These are phyloP conservation scores for Meteorus cinctellus DNA, from an alignment of 2,888 invertebrate species.

Conservation along the genomic window DNA sequence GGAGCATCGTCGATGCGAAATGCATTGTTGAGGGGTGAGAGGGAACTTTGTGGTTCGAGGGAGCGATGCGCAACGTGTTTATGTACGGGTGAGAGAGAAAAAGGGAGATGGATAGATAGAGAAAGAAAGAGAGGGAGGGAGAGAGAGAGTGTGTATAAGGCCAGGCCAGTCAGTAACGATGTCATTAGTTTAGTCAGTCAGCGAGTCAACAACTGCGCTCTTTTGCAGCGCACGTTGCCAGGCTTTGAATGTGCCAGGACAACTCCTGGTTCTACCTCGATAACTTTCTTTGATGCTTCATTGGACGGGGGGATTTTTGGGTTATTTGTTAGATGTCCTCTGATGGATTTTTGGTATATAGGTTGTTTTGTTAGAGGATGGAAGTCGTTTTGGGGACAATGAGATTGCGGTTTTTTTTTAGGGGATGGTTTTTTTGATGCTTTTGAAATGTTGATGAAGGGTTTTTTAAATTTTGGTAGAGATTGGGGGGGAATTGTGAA, in stretches of 20 bases:
- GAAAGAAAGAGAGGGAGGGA: constrained; percentile 18
- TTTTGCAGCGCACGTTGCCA: constrained; percentile 55
- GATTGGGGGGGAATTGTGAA: too few species aligned
- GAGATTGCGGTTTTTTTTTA: too few species aligned
- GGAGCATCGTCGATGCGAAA: constrained; percentile 47
- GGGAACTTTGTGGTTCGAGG: constrained; percentile 41
- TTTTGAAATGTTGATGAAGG: too few species aligned
- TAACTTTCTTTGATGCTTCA: not conserved
- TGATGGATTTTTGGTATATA: too few species aligned
- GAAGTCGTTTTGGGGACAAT: too few species aligned
- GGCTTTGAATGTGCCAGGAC: not conserved
- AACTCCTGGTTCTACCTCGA: not conserved
- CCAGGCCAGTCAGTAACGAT: constrained; percentile 70
- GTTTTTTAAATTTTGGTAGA: too few species aligned
- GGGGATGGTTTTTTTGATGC: too few species aligned
- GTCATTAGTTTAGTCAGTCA: constrained; percentile 72
- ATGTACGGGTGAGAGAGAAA: constrained; percentile 40
- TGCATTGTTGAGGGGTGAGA: constrained; percentile 45
- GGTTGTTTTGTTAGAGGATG: too few species aligned
- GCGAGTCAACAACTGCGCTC: constrained; percentile 69
- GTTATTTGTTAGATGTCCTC: too few species aligned
- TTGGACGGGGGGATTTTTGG: not conserved
- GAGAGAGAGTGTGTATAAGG: constrained; percentile 59
- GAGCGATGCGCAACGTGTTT: constrained; percentile 26
- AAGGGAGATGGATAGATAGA: constrained; percentile 41